phyloP scores from a whole-genome alignment of 2,888 invertebrate species.

The Parelbella ahira region DNA sequence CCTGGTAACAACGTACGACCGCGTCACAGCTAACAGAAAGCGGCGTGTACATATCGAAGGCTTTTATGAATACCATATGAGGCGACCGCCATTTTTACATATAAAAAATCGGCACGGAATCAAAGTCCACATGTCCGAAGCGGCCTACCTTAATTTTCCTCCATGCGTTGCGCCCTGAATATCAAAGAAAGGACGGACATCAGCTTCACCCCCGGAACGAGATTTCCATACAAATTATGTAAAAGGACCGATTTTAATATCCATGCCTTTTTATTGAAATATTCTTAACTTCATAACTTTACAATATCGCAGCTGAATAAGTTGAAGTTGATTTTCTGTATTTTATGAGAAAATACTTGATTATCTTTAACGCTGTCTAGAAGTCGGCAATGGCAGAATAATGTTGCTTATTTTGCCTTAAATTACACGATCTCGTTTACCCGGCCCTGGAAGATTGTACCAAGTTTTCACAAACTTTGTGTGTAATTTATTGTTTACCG shows the following conservation, averaged over 20 bases:
- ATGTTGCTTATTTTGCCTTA: constrained; percentile 74
- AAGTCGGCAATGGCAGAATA: constrained; percentile 65
- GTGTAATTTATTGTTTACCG: constrained; percentile 75
- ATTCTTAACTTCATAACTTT: constrained; percentile 42
- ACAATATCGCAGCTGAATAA: background rate
- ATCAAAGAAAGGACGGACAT: constrained; percentile 60
- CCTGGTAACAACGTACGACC: no score
- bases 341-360: constrained; percentile 44
- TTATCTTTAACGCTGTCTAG: constrained; percentile 54
- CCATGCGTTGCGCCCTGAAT: constrained; percentile 56
- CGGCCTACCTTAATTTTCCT: constrained; percentile 74
- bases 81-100: constrained; percentile 56
- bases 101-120: constrained; percentile 64
- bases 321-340: no score
- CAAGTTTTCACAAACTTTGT: constrained; percentile 70
- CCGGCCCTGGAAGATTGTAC: constrained; percentile 72
- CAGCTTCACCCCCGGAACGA: constrained; percentile 47
- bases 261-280: constrained; percentile 34
- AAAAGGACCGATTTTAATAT: constrained; percentile 42
- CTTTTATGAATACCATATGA: constrained; percentile 70
- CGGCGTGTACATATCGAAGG: constrained; percentile 43
- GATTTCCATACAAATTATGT: constrained; percentile 57
- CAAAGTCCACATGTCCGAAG: constrained; percentile 68
- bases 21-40: constrained; percentile 48
- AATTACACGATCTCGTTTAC: constrained; percentile 77